Base-by-base conservation (phyloP, 2,797 vertebrate species). In the Aldrovandia affinis region DNA sequence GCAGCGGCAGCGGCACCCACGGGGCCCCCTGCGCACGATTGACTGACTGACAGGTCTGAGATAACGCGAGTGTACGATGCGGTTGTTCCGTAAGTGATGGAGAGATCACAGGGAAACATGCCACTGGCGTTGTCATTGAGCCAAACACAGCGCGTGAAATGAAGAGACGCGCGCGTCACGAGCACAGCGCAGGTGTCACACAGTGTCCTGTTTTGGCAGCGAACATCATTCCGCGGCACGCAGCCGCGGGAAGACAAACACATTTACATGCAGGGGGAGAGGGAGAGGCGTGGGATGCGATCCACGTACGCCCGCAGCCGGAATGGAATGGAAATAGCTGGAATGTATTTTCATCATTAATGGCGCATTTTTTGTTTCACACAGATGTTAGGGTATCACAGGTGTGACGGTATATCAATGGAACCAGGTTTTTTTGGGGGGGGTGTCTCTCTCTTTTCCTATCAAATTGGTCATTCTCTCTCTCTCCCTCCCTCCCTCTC, bases 51-150 rank as follows among this genome's bases (percentile, higher is more conserved):
- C 94, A 94, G 94, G 91, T 87, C 88, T 88, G 92, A 92, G 88
- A 87, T 86, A 91, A 90, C 85, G 70, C 83, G 87, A 20, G 89
- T 86, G 65, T n/a, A 18, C n/a, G 73, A 88, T 91, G 91, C 89
- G 87, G 93, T 94, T 92, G 93, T 94, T 95, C 91, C 33, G n/a
- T 90, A 91, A 91, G 90, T 93, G 94, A 95, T 94, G 92, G 93
- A 91, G 92, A 94, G 94, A 95, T 95, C 93, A 95, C 90, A 94
- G 93, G 89, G 86, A 93, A 94, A 93, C 94, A 94, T 90, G 92
- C 89, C 93, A 93, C n/a, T n/a, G 92, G 91, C 88, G 85, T 93
- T 95, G 92, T 93, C 92, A 91, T 90, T 89, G 90, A 91, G 93
- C 91, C 90, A 86, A 87, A 90, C 90, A 89, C 91, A n/a, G n/a